Evolutionary conservation across 2,888 invertebrate genomes (phyloP).

Genomic region (Hypomecis atomaria): DNA sequence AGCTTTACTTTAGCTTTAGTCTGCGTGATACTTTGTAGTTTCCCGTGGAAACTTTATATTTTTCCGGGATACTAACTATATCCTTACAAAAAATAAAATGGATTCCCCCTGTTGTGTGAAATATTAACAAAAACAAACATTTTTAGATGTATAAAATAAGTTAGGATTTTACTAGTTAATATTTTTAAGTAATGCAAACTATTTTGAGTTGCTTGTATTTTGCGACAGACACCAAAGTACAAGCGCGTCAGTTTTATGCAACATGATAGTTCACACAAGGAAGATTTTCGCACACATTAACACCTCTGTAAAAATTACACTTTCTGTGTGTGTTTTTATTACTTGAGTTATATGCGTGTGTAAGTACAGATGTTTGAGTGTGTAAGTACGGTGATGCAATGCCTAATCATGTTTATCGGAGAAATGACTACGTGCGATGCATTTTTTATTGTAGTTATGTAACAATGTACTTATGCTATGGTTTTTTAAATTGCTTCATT

Average conservation of each 20-base stretch:
- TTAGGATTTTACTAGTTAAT: too few species aligned
- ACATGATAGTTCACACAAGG: constrained; percentile 32
- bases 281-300: constrained; percentile 38
- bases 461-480: constrained; percentile 36
- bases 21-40: too few species aligned
- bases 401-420: constrained; percentile 74
- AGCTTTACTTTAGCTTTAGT: too few species aligned
- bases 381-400: constrained; percentile 67
- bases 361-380: constrained; percentile 42
- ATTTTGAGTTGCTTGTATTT: constrained; percentile 1
- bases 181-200: too few species aligned
- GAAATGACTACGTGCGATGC: constrained; percentile 68
- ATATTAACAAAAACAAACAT: too few species aligned
- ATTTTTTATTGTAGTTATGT: constrained; percentile 63
- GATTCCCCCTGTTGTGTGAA: too few species aligned
- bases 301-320: constrained; percentile 34
- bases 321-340: constrained; percentile 29
- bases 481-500: constrained; percentile 31
- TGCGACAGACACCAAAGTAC: constrained; percentile 11
- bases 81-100: too few species aligned
- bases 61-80: too few species aligned
- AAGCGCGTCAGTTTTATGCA: constrained; percentile 31
- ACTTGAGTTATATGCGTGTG: constrained; percentile 21
- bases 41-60: too few species aligned
- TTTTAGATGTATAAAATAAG: too few species aligned